Base-by-base conservation (phyloP, 2,888 invertebrate genomes). In the Platypus cylindrus region DNA sequence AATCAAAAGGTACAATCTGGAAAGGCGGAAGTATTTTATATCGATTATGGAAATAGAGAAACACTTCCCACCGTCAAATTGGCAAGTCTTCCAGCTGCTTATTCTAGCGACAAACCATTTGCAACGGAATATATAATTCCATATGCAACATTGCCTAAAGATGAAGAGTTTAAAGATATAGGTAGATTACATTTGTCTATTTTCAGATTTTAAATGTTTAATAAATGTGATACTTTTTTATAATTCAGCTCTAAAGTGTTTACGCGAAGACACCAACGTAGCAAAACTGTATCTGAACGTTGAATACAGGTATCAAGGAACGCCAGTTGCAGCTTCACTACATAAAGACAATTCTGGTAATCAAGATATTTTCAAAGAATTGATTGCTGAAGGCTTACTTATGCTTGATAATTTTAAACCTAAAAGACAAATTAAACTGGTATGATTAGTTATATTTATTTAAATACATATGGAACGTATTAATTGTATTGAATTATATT, bases 41-140 rank as follows among this genome's bases (percentile, higher is more conserved):
- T 97, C 48, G 98, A 98, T 60, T 98, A 91, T 56, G 98, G 98
- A 47, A 98, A 98, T 62, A 74, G 83, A 18, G 55, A 56, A 43
- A 52, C 51, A 5, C 33, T 56, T 13, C 49, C 53, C 11, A 47
- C 48, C 14, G 73, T 74, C 29, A 73, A 80, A 41, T 69, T 93
- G 51, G 91, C 94, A n/a, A 64, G 73, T 9, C 66, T 98, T 43
- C 93, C 95, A 0, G 65, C 79, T 15, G 73, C 76, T 35, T 85
- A 81, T 52, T 71, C 75, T 20, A 60, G 67, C 2, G 80, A 89
- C 35, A 76, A 76, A 38, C 74, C 85, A 26, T 86, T 77, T 56
- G 95, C 93, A 1, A 73, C 71, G n/a, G 91, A 94, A 58, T 93
- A 86, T 57, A 65, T 68, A 2, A 66, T 98, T 38, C 90, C 91